Evolutionary conservation across 1,140 invertebrate species (phyloP), one percentile per base, ranked within the genome.

Genomic region (Cydia splendana): DNA sequence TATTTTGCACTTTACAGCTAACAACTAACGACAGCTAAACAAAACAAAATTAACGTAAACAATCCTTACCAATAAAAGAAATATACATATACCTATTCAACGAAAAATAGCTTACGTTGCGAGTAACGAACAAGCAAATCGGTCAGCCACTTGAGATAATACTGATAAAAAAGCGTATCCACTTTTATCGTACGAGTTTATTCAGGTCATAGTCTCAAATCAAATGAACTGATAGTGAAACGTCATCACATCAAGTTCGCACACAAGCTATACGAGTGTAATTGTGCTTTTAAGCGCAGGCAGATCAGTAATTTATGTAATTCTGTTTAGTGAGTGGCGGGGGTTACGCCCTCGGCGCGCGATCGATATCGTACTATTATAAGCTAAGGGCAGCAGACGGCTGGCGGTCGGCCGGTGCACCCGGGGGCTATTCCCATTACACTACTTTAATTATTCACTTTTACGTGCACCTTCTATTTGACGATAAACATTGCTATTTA

Each of bases 281-380:
- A 62, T 62, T 24, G 57, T 24, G 57, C 57, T 62, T 62, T 53
- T 62, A 62, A 24, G 57, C 57, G 7, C 57, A 62, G 57, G 20
- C 57, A 62, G 57, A 71, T 71, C 67, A 71, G 67, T 71, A 38
- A 71, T 71, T 71, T 71, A 71, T 42, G 67, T 71, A 71, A 71
- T 71, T 71, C 67, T 42, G 67, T 71, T 71, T 38, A 71, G 30
- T 71, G 30, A 42, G 1, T n/a, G 67, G n/a, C 67, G 34, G 67
- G 76, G 76, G 67, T 48, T 73, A 73, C 65, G 67, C 67, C 76
- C 76, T 73, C 51, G 6, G n/a, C 34, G 62, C 13, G 20, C 76
- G 76, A 77, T 77, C 76, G 69, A 77, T 77, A 77, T 77, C 69
- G 76, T 77, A 71, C 76, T 73, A 73, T 73, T 77, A 71, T 73